These are phyloP conservation scores for Neogobius melanostomus DNA, from an alignment of 2,113 vertebrate genomes.

Conservation along the genomic window DNA sequence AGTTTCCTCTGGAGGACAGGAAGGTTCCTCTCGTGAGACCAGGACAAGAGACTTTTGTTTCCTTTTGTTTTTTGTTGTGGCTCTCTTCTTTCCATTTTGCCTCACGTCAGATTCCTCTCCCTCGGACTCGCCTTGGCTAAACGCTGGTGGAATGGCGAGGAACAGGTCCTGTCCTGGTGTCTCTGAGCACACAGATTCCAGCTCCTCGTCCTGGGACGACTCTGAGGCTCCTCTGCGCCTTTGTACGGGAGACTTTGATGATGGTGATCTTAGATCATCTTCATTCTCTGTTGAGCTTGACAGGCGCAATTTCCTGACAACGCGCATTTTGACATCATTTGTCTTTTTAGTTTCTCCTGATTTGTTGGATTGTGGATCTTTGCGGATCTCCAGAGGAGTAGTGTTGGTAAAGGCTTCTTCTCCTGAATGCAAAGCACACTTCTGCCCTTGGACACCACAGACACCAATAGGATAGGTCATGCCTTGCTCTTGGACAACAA, in stretches of 20 bases:
- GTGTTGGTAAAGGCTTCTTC: slow-evolving; percentile 56
- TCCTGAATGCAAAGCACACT: slow-evolving; percentile 70
- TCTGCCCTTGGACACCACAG: slow-evolving; percentile 66
- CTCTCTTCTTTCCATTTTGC: slow-evolving; percentile 29
- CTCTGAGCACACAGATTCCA: slow-evolving; percentile 64
- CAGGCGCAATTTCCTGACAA: slow-evolving; percentile 68
- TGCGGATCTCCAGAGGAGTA: slow-evolving; percentile 60
- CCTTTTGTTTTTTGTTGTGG: slow-evolving; percentile 43
- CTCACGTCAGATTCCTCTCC: slow-evolving; percentile 55
- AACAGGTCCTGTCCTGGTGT: slow-evolving; percentile 66
- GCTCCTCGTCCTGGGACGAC: slow-evolving; percentile 72
- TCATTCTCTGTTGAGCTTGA: slow-evolving; percentile 68
- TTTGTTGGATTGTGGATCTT: slow-evolving; percentile 54
- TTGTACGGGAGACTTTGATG: slow-evolving; percentile 39
- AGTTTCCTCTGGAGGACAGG: slow-evolving; percentile 56
- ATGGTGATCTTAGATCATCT: slow-evolving; percentile 46
- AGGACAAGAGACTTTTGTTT: slow-evolving; percentile 59
- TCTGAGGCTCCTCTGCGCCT: slow-evolving; percentile 51
- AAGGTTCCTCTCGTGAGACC: slow-evolving; percentile 61
- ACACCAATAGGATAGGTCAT: slow-evolving; percentile 70
- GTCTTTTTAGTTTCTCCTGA: slow-evolving; percentile 38
- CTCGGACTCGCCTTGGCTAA: slow-evolving; percentile 72
- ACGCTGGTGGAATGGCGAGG: slow-evolving; percentile 58
- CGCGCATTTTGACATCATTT: slow-evolving; percentile 50
- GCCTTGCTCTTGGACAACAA: slow-evolving; percentile 62